These are phyloP conservation scores for Adelges cooleyi DNA, from an alignment of 1,140 invertebrate genomes.

Conservation along the genomic window DNA sequence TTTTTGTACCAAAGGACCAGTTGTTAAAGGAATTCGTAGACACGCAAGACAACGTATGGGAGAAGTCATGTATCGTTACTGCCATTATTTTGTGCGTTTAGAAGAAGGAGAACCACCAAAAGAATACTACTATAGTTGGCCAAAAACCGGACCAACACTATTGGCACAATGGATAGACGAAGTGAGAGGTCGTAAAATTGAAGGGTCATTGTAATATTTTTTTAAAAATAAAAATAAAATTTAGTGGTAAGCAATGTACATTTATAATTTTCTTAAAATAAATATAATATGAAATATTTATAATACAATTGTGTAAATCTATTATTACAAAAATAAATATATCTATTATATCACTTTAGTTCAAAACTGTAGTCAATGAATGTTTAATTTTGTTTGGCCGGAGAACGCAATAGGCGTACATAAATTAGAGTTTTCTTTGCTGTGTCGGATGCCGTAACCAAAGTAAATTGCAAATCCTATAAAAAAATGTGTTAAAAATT, in stretches of 20 bases:
- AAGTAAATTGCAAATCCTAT: conserved; percentile 32
- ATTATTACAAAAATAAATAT: no score
- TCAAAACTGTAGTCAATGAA: background rate
- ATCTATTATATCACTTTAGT: no score
- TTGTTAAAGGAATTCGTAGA: conserved; percentile 69
- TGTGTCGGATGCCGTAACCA: conserved; percentile 31
- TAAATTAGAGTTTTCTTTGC: conserved; percentile 21
- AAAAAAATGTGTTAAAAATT: no score
- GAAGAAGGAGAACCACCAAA: conserved; percentile 87
- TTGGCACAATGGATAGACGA: conserved; percentile 59
- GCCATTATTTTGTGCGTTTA: conserved; percentile 77
- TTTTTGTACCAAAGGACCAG: conserved; percentile 58
- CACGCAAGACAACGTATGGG: conserved; percentile 63
- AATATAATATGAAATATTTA: background rate
- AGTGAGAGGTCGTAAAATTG: conserved; percentile 58
- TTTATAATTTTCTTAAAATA: background rate
- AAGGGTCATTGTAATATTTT: conserved; percentile 49
- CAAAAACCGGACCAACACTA: conserved; percentile 56
- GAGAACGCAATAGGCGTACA: no score
- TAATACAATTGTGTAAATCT: background rate
- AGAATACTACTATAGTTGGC: conserved; percentile 55
- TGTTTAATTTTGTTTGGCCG: background rate
- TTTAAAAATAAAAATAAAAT: background rate
- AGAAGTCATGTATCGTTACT: conserved; percentile 62
- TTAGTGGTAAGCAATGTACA: background rate